Evolutionary conservation across 1,140 invertebrate genomes (phyloP).

Genomic region (Drosophila serrata): DNA sequence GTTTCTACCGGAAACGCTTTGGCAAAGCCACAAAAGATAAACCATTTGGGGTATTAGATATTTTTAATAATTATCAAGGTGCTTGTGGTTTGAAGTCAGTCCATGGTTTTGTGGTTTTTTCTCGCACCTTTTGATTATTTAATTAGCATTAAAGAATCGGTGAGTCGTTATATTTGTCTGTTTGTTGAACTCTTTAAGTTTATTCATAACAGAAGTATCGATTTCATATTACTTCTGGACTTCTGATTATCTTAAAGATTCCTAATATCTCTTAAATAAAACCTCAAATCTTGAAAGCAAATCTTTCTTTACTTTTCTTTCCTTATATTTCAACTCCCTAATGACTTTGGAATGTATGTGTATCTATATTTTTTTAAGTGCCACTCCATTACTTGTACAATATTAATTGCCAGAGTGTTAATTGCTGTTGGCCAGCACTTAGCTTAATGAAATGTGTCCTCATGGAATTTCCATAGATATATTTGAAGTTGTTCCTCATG

Average conservation of each 20-base stretch:
- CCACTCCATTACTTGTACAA: conserved; percentile 6
- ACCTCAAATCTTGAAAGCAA: not conserved
- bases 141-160: not conserved
- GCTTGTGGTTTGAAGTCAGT: not conserved
- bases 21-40: not conserved
- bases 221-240: not conserved
- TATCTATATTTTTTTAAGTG: conserved; percentile 19
- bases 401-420: conserved; percentile 47
- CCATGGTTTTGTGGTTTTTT: not conserved
- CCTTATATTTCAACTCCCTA: not conserved
- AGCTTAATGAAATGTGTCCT: conserved; percentile 57
- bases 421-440: conserved; percentile 61
- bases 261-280: no score
- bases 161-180: no score
- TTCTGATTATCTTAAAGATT: not conserved
- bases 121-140: not conserved
- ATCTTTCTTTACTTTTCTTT: not conserved
- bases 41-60: conserved; percentile 1
- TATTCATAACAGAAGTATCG: not conserved
- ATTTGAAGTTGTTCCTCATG: conserved; percentile 25
- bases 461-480: conserved; percentile 49
- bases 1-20: conserved; percentile 6
- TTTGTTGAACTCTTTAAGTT: no score
- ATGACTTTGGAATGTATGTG: conserved; percentile 1
- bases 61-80: not conserved